Conservation (phyloP, 2,888 invertebrate species). For the Teleogryllus oceanicus region DNA sequence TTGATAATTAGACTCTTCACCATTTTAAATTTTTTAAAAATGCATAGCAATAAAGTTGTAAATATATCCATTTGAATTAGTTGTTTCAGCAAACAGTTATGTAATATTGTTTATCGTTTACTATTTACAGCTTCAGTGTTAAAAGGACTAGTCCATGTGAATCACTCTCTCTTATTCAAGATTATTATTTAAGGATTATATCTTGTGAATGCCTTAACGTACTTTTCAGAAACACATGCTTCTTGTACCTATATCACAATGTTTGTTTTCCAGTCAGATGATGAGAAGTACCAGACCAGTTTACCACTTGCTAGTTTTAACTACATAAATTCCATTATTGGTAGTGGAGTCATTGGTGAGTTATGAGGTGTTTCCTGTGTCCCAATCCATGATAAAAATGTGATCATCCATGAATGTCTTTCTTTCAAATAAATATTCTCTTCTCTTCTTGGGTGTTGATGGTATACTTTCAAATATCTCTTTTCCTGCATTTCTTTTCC, state of each 20-base stretch:
- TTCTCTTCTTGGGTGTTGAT: too few species aligned
- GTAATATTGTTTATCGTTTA: too few species aligned
- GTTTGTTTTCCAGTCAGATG: slow-evolving; percentile 29
- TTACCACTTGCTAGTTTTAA: slow-evolving; percentile 77
- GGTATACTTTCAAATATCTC: not conserved
- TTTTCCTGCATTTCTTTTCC: not conserved
- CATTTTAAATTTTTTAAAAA: not conserved
- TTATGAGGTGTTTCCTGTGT: slow-evolving; percentile 23
- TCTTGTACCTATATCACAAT: not conserved
- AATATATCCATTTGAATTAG: not conserved
- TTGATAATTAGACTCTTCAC: not conserved
- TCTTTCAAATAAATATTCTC: slow-evolving; percentile 11
- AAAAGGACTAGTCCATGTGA: not conserved
- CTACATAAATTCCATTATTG: slow-evolving; percentile 84
- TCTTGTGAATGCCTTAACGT: not conserved
- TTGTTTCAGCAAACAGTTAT: not conserved
- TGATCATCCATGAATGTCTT: not conserved
- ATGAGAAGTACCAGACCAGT: slow-evolving; percentile 42
- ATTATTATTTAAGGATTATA: slow-evolving; percentile 1
- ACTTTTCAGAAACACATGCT: not conserved
- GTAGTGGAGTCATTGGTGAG: slow-evolving; percentile 79
- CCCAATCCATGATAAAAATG: not conserved
- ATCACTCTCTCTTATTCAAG: too few species aligned
- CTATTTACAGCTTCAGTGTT: not conserved
- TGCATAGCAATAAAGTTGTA: not conserved